These are phyloP conservation scores for Crenuchus spilurus DNA, from an alignment of 2,797 vertebrate genomes.

Conservation along the genomic window DNA sequence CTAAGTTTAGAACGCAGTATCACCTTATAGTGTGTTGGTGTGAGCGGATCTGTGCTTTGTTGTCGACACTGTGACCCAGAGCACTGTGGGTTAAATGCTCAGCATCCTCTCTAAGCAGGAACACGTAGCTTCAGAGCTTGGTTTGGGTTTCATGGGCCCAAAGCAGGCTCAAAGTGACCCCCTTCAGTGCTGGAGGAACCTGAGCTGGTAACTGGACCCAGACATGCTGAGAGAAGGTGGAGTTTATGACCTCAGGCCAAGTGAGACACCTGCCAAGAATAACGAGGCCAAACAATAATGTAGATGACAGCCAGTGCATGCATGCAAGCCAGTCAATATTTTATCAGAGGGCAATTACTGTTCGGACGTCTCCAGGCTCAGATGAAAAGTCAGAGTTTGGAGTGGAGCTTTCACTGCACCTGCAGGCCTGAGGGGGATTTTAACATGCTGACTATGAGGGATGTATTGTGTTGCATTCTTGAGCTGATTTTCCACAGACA, in stretches of 20 bases:
- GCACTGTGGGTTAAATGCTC: constrained; percentile 48
- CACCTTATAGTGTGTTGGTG: constrained; percentile 18
- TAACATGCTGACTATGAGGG: neutral
- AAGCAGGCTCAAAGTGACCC: constrained; percentile 31
- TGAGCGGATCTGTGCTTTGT: neutral
- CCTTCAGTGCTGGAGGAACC: constrained; percentile 28
- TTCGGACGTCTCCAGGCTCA: neutral
- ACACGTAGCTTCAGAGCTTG: constrained; percentile 27
- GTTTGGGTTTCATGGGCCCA: constrained; percentile 46
- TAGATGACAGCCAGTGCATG: neutral
- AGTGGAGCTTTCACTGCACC: neutral
- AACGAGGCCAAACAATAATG: constrained; percentile 38
- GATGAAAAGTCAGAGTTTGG: neutral
- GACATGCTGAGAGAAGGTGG: constrained; percentile 33
- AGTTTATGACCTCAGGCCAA: constrained; percentile 53
- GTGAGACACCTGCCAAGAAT: constrained; percentile 22
- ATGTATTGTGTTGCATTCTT: neutral
- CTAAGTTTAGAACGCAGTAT: constrained; percentile 6
- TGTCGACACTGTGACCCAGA: constrained; percentile 25
- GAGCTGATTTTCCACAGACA: neutral
- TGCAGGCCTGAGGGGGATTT: neutral
- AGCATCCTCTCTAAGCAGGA: constrained; percentile 29
- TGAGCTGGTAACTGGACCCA: constrained; percentile 50
- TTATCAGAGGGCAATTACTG: constrained; percentile 12
- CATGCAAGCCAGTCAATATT: constrained; percentile 26